A percentile compares a stretch with the other conserved stretches of the same genome.
Conservation (phyloP, 2,888 invertebrate species). For the Chloromyia formosa region DNA sequence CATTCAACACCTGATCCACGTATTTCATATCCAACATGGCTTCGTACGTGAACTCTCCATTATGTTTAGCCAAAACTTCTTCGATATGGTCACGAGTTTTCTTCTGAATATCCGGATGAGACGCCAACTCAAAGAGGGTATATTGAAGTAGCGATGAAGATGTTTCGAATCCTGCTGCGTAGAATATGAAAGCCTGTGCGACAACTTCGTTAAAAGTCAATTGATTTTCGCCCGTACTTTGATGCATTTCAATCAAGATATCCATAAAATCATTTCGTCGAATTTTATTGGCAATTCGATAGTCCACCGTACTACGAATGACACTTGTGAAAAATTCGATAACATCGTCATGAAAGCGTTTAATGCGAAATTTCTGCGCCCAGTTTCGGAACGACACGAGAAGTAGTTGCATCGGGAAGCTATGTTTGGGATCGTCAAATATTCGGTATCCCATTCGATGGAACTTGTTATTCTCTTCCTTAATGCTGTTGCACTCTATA, state of each 20-base stretch:
- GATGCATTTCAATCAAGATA: conserved; percentile 64
- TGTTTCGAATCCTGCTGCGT: conserved; percentile 59
- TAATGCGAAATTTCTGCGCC: conserved; percentile 46
- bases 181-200: conserved; percentile 57
- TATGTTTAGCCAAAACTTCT: conserved; percentile 51
- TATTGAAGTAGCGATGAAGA: conserved; percentile 57
- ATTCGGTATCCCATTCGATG: conserved; percentile 5
- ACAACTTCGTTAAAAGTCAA: conserved; percentile 47
- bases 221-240: conserved; percentile 31
- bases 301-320: conserved; percentile 60
- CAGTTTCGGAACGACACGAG: background rate
- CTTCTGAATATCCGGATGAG: conserved; percentile 55
- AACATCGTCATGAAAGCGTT: conserved; percentile 54
- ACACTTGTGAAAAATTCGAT: conserved; percentile 56
- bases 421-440: conserved; percentile 6
- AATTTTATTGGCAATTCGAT: conserved; percentile 59
- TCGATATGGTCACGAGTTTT: conserved; percentile 55
- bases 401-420: background rate
- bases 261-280: conserved; percentile 66
- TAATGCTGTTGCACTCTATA: conserved; percentile 24
- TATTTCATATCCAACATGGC: conserved; percentile 57
- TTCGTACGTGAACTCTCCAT: conserved; percentile 57
- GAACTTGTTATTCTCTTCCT: conserved; percentile 14
- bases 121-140: conserved; percentile 55
- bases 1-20: conserved; percentile 57